phyloP scores from a whole-genome alignment of 2,797 vertebrate genomes.

The Malurus leucopterus region DNA sequence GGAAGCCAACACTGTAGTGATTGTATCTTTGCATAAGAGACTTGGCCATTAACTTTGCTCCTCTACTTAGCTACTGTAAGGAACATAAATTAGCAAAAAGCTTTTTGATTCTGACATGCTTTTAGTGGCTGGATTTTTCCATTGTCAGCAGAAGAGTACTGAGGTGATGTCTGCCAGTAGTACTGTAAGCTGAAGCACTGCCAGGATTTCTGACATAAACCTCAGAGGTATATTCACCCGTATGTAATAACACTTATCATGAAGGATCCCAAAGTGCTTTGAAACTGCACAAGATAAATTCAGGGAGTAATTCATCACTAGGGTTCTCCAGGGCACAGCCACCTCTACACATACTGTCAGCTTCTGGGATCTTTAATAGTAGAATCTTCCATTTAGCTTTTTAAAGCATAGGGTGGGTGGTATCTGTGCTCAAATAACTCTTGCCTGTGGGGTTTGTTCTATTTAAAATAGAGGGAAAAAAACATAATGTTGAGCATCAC shows the following conservation, averaged over 20 bases:
- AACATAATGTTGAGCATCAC: background rate
- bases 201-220: background rate
- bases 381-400: background rate
- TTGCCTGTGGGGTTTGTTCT: background rate
- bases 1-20: background rate
- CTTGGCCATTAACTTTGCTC: background rate
- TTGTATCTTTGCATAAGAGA: background rate
- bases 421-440: background rate
- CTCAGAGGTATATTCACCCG: background rate
- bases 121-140: conserved; percentile 1
- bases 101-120: conserved; percentile 11
- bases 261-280: background rate
- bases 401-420: background rate
- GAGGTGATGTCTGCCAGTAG: background rate
- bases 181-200: background rate
- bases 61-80: background rate
- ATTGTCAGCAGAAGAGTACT: conserved; percentile 4
- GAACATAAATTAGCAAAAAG: conserved; percentile 25
- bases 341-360: background rate
- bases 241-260: background rate
- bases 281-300: background rate
- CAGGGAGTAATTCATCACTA: background rate
- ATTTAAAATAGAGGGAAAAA: background rate
- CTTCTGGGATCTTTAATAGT: background rate
- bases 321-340: background rate